Evolutionary conservation across 1,140 invertebrate species (phyloP), one percentile per base, ranked within the genome.

Genomic region (Vanessa tameamea): DNA sequence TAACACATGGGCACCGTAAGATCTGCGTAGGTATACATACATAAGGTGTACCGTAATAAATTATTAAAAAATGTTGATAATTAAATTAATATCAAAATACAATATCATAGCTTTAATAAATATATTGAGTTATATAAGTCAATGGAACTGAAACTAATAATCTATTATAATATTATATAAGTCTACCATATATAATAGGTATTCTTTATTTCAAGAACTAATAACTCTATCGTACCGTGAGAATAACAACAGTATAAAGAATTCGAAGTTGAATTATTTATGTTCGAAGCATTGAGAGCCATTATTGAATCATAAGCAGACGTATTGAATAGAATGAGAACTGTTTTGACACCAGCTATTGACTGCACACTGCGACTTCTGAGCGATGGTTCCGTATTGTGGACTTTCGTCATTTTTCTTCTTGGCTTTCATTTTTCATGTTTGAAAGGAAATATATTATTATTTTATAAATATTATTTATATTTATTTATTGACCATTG

Each of bases 321-420:
- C 74, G 80, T 77, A 78, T 80, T 88, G 80, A 89, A 90, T 87
- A 78, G 77, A 31, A 59, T 64, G 47, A 70, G 68, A 77, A 82
- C 80, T 77, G 81, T 87, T 89, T 84, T 88, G 86, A 85, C 85
- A 87, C 81, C 80, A 77, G 81, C 87, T 78, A 89, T 90, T 88
- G 86, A 88, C 83, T 86, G 87, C 84, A 88, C 84, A 83, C 87
- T 86, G 84, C 77, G 81, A 84, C 79, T 87, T 84, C 79, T 87
- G 82, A 76, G 72, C 87, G 68, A 85, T 88, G 90, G 87, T 78
- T 78, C 57, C 76, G 68, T 72, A 64, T 83, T 78, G 82, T 91
- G 88, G 86, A 64, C 78, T 82, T 84, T 84, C 85, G 83, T 85
- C 81, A 77, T 85, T 78, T 77, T 84, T 88, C 82, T 79, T 57